Conservation (phyloP, 2,888 invertebrate species). For the Xestobium rufovillosum region DNA sequence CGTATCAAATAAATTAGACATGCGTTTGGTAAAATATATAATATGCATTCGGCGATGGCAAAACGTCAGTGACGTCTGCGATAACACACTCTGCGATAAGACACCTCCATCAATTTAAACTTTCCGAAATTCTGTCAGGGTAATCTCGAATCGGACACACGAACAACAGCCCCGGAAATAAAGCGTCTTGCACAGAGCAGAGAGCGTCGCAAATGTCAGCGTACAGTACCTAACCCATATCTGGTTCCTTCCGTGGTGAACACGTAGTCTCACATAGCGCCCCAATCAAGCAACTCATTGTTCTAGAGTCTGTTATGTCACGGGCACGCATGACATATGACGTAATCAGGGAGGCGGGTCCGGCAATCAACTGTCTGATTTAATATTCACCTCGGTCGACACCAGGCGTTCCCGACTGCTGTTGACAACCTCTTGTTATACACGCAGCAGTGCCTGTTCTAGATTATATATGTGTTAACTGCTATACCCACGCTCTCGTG, state of each 20-base stretch:
- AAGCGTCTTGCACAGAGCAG: constrained; percentile 27
- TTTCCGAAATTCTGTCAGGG: too few species aligned
- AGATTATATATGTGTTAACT: constrained; percentile 35
- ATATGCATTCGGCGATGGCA: too few species aligned
- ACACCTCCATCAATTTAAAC: too few species aligned
- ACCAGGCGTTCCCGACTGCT: constrained; percentile 38
- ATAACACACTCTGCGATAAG: too few species aligned
- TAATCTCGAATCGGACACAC: too few species aligned
- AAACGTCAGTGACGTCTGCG: too few species aligned
- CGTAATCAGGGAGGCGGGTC: constrained; percentile 42
- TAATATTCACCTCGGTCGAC: constrained; percentile 42
- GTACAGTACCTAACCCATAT: constrained; percentile 31
- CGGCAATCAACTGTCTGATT: constrained; percentile 44
- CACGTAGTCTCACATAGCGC: constrained; percentile 28
- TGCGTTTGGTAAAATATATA: too few species aligned
- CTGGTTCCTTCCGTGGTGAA: constrained; percentile 28
- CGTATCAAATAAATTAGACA: too few species aligned
- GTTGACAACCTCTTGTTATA: constrained; percentile 40
- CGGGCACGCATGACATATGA: constrained; percentile 42
- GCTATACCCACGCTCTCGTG: constrained; percentile 38
- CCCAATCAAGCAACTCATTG: constrained; percentile 41
- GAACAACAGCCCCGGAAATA: constrained; percentile 35
- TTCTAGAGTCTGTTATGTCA: constrained; percentile 35
- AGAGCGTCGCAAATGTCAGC: constrained; percentile 9
- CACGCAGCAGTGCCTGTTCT: constrained; percentile 23